Percentiles rank a stretch among this genome's conserved stretches.
phyloP scores from a whole-genome alignment of 2,113 vertebrate genomes.

The Leptobrachium leishanense region DNA sequence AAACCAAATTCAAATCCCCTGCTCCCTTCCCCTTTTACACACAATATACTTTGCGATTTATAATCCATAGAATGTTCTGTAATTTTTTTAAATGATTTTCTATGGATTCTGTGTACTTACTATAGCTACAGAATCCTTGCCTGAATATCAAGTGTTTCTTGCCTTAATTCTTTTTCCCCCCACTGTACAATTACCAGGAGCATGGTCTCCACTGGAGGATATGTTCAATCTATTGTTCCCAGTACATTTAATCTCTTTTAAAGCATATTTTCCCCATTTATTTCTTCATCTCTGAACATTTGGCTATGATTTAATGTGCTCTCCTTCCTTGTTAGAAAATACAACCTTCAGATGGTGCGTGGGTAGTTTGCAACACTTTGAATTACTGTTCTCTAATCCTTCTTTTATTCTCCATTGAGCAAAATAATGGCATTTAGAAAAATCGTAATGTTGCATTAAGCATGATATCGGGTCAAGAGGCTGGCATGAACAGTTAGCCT shows the following conservation, averaged over 20 bases:
- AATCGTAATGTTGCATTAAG: slow-evolving; percentile 45
- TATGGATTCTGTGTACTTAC: slow-evolving; percentile 47
- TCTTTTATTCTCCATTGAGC: slow-evolving; percentile 51
- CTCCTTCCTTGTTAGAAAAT: slow-evolving; percentile 53
- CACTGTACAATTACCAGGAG: slow-evolving; percentile 48
- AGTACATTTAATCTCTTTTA: slow-evolving; percentile 51
- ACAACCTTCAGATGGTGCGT: slow-evolving; percentile 52
- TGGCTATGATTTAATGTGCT: slow-evolving; percentile 53
- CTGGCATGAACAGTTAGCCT: slow-evolving; percentile 37
- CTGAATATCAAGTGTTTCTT: slow-evolving; percentile 46
- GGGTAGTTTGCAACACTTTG: slow-evolving; percentile 45
- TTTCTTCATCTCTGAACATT: slow-evolving; percentile 52
- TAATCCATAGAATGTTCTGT: slow-evolving; percentile 39
- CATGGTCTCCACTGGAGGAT: slow-evolving; percentile 50
- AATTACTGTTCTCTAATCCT: slow-evolving; percentile 49
- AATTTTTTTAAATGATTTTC: slow-evolving; percentile 56
- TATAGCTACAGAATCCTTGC: slow-evolving; percentile 39
- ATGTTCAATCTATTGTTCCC: slow-evolving; percentile 52
- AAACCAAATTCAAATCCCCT: not conserved
- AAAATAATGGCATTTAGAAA: slow-evolving; percentile 51
- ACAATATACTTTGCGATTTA: slow-evolving; percentile 1
- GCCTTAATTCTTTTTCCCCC: slow-evolving; percentile 51
- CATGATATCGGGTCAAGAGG: slow-evolving; percentile 51
- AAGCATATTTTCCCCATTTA: slow-evolving; percentile 21
- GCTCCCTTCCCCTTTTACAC: not conserved